Conservation (phyloP, 1,140 invertebrate genomes). For the Drosophila biarmipes region DNA sequence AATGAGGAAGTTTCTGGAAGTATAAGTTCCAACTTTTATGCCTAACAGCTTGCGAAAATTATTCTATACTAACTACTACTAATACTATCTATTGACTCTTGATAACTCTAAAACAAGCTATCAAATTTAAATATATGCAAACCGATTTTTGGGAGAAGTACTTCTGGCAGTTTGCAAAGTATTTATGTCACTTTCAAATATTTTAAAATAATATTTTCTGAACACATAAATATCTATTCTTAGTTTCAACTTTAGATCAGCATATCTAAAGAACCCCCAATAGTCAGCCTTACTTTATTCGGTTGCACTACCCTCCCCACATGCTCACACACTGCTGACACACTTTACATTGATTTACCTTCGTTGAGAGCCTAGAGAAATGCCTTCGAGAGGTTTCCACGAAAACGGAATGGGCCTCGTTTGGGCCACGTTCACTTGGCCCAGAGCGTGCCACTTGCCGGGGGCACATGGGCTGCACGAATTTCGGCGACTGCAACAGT, state of each 20-base stretch:
- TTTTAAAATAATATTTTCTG: no score
- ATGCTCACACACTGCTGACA: conserved; percentile 58
- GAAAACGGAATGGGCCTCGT: conserved; percentile 34
- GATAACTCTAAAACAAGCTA: no score
- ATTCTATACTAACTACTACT: no score
- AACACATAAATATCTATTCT: no score
- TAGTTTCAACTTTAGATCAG: neutral
- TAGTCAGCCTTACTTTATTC: neutral
- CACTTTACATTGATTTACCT: conserved; percentile 66
- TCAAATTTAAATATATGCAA: no score
- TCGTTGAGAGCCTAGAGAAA: conserved; percentile 35
- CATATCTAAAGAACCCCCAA: neutral
- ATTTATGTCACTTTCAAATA: no score
- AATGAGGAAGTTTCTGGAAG: neutral
- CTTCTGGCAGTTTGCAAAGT: no score
- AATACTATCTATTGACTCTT: no score
- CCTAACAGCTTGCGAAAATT: no score
- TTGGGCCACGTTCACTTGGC: conserved; percentile 44
- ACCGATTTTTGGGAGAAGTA: no score
- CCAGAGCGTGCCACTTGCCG: conserved; percentile 45
- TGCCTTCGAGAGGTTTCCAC: conserved; percentile 44
- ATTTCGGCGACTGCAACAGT: conserved; percentile 54
- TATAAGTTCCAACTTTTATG: no score
- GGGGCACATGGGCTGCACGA: conserved; percentile 36
- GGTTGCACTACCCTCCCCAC: neutral